Evolutionary conservation across 2,797 vertebrate genomes (phyloP).

Genomic region (Hypotaenidia okinawae): DNA sequence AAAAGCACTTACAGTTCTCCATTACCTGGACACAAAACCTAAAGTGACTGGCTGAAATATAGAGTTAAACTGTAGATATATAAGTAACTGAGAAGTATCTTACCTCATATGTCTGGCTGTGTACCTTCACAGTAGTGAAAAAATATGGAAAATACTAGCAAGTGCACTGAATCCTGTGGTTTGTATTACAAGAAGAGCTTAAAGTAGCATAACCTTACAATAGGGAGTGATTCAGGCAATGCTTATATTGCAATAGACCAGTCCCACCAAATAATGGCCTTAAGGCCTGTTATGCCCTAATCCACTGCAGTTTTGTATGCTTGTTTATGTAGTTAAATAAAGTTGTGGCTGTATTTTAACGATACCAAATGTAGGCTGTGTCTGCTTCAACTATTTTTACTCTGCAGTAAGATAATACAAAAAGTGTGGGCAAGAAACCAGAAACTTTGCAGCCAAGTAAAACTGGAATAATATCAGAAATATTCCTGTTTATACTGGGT

Average conservation of each 20-base stretch:
- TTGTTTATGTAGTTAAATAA: conserved; percentile 35
- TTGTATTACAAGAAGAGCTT: conserved; percentile 27
- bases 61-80: neutral
- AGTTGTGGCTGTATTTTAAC: conserved; percentile 36
- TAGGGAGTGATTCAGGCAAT: neutral
- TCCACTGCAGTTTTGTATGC: neutral
- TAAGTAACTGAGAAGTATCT: conserved; percentile 37
- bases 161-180: conserved; percentile 1
- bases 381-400: conserved; percentile 38
- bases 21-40: neutral
- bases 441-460: conserved; percentile 24
- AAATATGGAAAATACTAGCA: conserved; percentile 2
- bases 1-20: conserved; percentile 2
- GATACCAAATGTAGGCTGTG: neutral
- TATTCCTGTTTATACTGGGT: neutral
- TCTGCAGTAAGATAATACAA: conserved; percentile 21
- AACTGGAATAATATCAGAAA: conserved; percentile 1
- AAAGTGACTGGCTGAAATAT: neutral
- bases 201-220: conserved; percentile 1
- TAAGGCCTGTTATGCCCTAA: conserved; percentile 33
- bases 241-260: neutral
- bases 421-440: conserved; percentile 23
- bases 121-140: neutral
- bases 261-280: neutral
- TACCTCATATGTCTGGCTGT: conserved; percentile 11